phyloP scores from a whole-genome alignment of 1,140 invertebrate species.

The Anthonomus grandis region DNA sequence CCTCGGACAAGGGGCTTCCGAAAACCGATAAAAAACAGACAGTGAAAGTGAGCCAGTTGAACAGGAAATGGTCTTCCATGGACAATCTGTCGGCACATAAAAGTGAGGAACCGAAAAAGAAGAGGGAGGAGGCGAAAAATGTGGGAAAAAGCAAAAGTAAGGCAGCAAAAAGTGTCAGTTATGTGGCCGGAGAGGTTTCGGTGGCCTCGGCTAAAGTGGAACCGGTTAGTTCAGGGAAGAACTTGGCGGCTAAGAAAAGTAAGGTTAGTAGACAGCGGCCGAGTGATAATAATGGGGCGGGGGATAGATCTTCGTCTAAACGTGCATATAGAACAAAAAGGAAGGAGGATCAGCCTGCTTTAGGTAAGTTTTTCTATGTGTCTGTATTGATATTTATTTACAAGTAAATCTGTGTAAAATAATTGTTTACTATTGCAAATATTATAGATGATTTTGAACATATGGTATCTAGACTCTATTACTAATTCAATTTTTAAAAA shows the following conservation, averaged over 20 bases:
- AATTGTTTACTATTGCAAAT: no score
- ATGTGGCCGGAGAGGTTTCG: slow-evolving; percentile 36
- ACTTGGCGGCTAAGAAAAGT: slow-evolving; percentile 40
- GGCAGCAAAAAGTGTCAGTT: slow-evolving; percentile 42
- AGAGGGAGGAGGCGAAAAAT: slow-evolving; percentile 51
- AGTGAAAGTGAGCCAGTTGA: slow-evolving; percentile 49
- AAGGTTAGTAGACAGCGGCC: slow-evolving; percentile 28
- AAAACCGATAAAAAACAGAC: slow-evolving; percentile 35
- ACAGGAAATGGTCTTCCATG: slow-evolving; percentile 56
- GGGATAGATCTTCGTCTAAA: slow-evolving; percentile 40
- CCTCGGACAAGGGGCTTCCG: slow-evolving; percentile 33
- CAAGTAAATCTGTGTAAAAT: no score
- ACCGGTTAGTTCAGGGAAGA: slow-evolving; percentile 36
- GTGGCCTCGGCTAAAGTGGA: slow-evolving; percentile 36
- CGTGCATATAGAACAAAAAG: slow-evolving; percentile 40
- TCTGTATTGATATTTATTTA: no score
- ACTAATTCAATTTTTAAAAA: no score
- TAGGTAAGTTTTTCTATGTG: slow-evolving; percentile 34
- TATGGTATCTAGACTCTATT: no score
- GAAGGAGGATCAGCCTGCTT: slow-evolving; percentile 38
- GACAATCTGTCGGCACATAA: slow-evolving; percentile 50
- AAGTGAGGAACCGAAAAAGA: slow-evolving; percentile 42
- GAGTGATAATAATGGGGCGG: slow-evolving; percentile 31
- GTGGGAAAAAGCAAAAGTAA: slow-evolving; percentile 45
- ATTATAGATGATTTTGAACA: no score